Percentiles rank a stretch among this genome's conserved stretches.
phyloP scores from a whole-genome alignment of 2,113 vertebrate species.

The Mesoclemmys tuberculata region DNA sequence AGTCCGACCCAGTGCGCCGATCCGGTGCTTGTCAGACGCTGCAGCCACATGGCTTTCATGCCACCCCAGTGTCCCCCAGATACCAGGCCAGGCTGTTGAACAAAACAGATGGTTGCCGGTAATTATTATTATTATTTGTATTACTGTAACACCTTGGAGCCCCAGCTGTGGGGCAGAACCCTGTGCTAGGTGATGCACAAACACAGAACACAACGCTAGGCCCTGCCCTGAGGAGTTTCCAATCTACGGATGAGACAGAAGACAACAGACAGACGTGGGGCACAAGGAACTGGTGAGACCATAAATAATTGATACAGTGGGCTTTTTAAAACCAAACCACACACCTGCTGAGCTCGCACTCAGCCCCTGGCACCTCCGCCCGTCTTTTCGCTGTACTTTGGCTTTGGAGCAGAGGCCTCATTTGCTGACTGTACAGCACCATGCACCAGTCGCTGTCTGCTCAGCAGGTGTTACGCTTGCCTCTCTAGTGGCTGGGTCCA shows the following conservation, averaged over 20 bases:
- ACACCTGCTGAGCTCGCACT: not conserved
- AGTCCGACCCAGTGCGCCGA: not conserved
- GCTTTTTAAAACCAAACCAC: not conserved
- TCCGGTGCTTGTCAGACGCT: no score
- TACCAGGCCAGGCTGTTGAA: not conserved
- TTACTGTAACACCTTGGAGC: not conserved
- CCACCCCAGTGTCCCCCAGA: no score
- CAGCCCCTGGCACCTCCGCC: not conserved
- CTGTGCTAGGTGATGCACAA: not conserved
- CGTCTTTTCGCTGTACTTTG: not conserved
- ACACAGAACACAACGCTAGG: not conserved
- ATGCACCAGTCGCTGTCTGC: not conserved
- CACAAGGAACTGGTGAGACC: not conserved
- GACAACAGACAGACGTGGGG: not conserved
- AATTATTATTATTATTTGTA: not conserved
- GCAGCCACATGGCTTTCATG: no score
- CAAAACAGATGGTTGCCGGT: not conserved
- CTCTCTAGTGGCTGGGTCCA: no score
- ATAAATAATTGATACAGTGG: not conserved
- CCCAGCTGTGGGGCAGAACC: not conserved
- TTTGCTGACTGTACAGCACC: not conserved
- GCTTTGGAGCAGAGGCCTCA: not conserved
- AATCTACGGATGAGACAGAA: not conserved
- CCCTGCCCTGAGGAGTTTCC: not conserved
- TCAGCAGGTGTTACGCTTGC: not conserved